Percentiles rank a stretch among this genome's conserved stretches.
Conservation (phyloP, 2,797 vertebrate species). For the Acanthurus leucopareius region DNA sequence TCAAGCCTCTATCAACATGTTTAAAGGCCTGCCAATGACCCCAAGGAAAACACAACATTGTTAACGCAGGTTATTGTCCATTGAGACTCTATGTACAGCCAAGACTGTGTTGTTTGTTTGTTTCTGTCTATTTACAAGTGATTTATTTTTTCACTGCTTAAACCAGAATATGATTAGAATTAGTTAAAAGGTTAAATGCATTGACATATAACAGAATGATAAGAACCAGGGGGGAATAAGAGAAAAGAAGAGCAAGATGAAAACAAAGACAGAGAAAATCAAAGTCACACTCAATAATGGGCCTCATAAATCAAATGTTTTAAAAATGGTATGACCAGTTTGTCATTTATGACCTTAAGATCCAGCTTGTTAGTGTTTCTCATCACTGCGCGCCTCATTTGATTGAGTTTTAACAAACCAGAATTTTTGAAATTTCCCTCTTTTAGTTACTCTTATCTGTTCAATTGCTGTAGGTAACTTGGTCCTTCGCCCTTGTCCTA, state of each 20-base stretch:
- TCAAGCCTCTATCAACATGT: slow-evolving; percentile 50
- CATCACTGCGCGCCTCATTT: neutral
- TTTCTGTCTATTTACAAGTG: neutral
- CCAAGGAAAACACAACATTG: slow-evolving; percentile 46
- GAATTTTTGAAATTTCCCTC: neutral
- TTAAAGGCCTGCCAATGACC: slow-evolving; percentile 43
- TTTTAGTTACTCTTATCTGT: neutral
- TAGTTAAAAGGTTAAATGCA: neutral
- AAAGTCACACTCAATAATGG: neutral
- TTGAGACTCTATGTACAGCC: neutral
- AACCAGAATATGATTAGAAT: neutral
- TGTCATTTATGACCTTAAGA: neutral
- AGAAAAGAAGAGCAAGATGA: neutral
- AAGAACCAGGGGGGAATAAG: neutral
- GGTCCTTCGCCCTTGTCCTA: neutral
- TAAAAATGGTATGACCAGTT: neutral
- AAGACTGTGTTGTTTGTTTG: slow-evolving; percentile 2
- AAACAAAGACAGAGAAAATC: neutral
- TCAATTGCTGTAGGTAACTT: neutral
- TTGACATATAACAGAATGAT: neutral
- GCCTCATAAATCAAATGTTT: neutral
- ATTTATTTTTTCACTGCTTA: neutral
- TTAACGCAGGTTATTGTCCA: slow-evolving; percentile 12
- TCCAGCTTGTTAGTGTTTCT: neutral
- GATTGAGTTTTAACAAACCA: neutral